phyloP scores from a whole-genome alignment of 1,140 invertebrate species.

The Brachionus rubens region DNA sequence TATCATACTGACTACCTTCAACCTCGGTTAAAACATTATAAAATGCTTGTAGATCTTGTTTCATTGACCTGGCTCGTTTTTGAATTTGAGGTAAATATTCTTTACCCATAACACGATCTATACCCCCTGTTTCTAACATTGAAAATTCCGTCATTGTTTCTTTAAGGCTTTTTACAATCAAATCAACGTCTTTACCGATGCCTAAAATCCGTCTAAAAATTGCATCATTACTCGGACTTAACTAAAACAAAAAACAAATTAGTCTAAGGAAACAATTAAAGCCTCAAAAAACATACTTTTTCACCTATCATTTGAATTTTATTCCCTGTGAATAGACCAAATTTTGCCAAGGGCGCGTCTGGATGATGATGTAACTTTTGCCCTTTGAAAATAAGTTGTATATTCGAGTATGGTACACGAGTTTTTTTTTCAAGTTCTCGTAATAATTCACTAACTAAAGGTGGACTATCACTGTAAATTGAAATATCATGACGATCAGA shows the following conservation, averaged over 20 bases:
- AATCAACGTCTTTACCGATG: conserved; percentile 31
- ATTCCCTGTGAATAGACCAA: conserved; percentile 41
- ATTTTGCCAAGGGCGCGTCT: neutral
- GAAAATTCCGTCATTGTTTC: neutral
- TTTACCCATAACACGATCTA: conserved; percentile 22
- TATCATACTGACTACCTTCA: neutral
- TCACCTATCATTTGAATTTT: conserved; percentile 37
- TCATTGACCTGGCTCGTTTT: neutral
- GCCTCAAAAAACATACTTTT: neutral
- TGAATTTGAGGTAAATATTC: conserved; percentile 43
- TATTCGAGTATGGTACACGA: neutral
- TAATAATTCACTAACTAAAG: conserved; percentile 18
- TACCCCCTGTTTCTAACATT: neutral
- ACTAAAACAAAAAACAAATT: neutral
- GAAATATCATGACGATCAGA: conserved; percentile 34
- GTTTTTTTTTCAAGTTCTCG: conserved; percentile 36
- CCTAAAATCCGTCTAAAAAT: conserved; percentile 37
- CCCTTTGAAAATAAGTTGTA: conserved; percentile 39
- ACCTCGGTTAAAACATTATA: conserved; percentile 22
- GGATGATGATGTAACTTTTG: conserved; percentile 33
- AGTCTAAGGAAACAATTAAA: neutral
- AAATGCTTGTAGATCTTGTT: conserved; percentile 4
- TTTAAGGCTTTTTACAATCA: conserved; percentile 30
- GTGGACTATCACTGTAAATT: conserved; percentile 32
- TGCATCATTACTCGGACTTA: conserved; percentile 36